Percentiles rank a stretch among this genome's conserved stretches.
phyloP scores from a whole-genome alignment of 2,888 invertebrate genomes.

The Minunthozetes semirufus region DNA sequence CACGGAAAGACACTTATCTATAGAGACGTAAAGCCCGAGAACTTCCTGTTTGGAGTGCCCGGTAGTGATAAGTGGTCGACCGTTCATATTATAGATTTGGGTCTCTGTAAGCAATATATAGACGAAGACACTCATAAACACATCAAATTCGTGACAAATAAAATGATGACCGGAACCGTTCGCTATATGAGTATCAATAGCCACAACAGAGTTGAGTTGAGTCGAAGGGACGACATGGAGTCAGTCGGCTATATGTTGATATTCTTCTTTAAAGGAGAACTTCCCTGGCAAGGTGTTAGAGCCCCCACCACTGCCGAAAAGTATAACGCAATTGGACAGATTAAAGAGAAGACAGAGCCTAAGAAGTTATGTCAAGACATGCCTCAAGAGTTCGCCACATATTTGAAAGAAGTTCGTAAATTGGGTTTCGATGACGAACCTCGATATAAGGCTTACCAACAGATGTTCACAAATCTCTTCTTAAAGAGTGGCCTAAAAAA shows the following conservation, averaged over 20 bases:
- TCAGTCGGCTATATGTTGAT: slow-evolving; percentile 29
- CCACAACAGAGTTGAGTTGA: slow-evolving; percentile 70
- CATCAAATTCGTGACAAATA: slow-evolving; percentile 70
- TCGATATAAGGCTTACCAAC: slow-evolving; percentile 1
- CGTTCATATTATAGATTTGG: slow-evolving; percentile 34
- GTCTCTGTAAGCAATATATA: slow-evolving; percentile 32
- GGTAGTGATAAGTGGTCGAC: slow-evolving; percentile 10
- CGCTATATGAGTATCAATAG: slow-evolving; percentile 98
- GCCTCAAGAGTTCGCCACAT: not conserved
- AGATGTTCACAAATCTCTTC: not conserved
- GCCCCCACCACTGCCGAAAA: not conserved
- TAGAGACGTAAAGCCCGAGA: slow-evolving; percentile 34
- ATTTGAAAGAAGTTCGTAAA: not conserved
- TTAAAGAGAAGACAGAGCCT: not conserved
- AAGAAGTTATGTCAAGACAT: slow-evolving; percentile 7
- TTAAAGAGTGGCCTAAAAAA: not conserved
- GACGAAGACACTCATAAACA: slow-evolving; percentile 24
- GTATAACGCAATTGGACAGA: not conserved
- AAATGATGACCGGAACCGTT: slow-evolving; percentile 93
- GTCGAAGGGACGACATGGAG: slow-evolving; percentile 33
- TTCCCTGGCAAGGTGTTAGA: slow-evolving; percentile 21
- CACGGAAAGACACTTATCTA: slow-evolving; percentile 22
- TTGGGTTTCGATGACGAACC: slow-evolving; percentile 18
- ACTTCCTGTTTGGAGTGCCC: slow-evolving; percentile 23
- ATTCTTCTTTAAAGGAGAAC: slow-evolving; percentile 22